Percentiles rank a stretch among this genome's conserved stretches.
phyloP scores from a whole-genome alignment of 2,797 vertebrate species.

The Melanotaenia maccullochi region DNA sequence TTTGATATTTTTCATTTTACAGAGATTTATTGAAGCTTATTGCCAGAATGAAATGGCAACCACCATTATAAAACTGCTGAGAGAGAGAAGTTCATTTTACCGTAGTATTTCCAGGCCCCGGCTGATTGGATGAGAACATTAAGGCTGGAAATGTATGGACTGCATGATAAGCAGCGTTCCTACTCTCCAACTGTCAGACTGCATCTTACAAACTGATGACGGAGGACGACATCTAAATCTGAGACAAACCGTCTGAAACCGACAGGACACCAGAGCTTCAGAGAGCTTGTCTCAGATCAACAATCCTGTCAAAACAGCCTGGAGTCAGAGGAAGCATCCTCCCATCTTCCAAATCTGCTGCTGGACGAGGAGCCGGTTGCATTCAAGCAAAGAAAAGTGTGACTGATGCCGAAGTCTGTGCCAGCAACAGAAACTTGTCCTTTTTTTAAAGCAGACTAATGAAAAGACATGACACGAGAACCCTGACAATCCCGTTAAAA shows the following conservation, averaged over 20 bases:
- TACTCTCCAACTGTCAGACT: conserved; percentile 26
- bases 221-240: conserved; percentile 27
- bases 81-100: conserved; percentile 12
- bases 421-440: neutral
- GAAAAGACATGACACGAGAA: conserved; percentile 3
- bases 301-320: neutral
- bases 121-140: conserved; percentile 34
- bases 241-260: neutral
- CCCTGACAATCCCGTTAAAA: conserved; percentile 1
- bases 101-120: conserved; percentile 37
- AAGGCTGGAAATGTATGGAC: conserved; percentile 23
- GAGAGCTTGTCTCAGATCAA: neutral
- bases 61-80: conserved; percentile 12
- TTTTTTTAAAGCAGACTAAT: conserved; percentile 1
- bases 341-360: too few species aligned
- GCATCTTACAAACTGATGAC: conserved; percentile 63
- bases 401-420: too few species aligned
- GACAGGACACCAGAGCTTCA: neutral
- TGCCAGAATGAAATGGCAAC: conserved; percentile 55
- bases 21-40: conserved; percentile 73
- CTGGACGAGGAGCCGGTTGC: neutral
- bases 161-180: conserved; percentile 13
- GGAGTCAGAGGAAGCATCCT: neutral
- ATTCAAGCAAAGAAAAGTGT: too few species aligned
- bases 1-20: conserved; percentile 64